A percentile compares a stretch with the other conserved stretches of the same genome.
Evolutionary conservation across 2,888 invertebrate species (phyloP).

Genomic region (Syrphus vitripennis): DNA sequence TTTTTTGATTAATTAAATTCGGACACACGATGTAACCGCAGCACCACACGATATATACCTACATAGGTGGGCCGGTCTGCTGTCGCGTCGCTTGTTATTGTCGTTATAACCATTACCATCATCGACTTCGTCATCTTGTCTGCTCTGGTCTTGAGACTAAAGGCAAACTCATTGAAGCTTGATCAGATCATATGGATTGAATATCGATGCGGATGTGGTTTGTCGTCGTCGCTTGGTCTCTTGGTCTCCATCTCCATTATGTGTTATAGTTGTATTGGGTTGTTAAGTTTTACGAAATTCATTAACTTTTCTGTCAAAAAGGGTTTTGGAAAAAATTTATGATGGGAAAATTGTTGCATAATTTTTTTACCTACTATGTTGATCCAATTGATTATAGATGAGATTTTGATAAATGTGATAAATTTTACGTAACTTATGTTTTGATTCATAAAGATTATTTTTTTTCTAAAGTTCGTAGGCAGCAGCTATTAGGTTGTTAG

Average conservation of each 20-base stretch:
- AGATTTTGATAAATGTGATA: background rate
- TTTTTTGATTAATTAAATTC: constrained; percentile 57
- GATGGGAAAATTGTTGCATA: constrained; percentile 30
- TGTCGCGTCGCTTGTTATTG: background rate
- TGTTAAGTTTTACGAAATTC: constrained; percentile 21
- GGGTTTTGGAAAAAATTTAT: background rate
- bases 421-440: background rate
- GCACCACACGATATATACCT: background rate
- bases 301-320: constrained; percentile 23
- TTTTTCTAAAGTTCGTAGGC: background rate
- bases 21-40: constrained; percentile 11
- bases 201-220: constrained; percentile 48
- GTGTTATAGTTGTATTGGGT: background rate
- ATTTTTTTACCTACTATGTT: background rate
- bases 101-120: background rate
- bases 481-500: background rate
- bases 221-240: background rate
- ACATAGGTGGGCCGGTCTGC: background rate
- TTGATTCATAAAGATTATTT: background rate
- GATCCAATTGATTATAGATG: background rate
- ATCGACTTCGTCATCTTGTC: background rate
- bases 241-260: background rate
- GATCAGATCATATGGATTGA: constrained; percentile 18
- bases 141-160: background rate
- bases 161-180: background rate